Conservation (phyloP, 92 coral and sea anemone species). For the Zoanthus sansibaricus region DNA sequence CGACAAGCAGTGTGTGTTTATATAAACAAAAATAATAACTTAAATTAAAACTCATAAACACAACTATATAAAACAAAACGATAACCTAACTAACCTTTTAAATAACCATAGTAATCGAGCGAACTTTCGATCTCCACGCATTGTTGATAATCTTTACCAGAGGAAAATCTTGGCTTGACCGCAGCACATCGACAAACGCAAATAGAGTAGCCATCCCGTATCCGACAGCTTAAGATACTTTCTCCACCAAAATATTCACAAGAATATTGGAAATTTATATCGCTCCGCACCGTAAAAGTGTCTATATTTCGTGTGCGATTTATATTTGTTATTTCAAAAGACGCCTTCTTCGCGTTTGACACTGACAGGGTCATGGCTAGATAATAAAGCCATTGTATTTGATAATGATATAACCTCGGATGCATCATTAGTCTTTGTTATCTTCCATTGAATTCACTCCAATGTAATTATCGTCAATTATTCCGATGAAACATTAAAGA, state of each 20-base stretch:
- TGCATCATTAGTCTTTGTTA: not conserved
- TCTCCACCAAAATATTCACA: slow-evolving; percentile 20
- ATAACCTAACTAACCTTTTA: not conserved
- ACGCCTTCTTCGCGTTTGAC: not conserved
- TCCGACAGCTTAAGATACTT: not conserved
- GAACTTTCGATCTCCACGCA: slow-evolving; percentile 9
- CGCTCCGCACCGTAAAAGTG: slow-evolving; percentile 2
- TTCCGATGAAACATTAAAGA: not conserved
- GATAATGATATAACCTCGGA: not conserved
- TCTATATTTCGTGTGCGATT: slow-evolving; percentile 5
- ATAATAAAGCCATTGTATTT: not conserved
- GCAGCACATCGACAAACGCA: slow-evolving; percentile 14
- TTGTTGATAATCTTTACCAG: not conserved
- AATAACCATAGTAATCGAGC: not conserved
- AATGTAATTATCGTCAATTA: not conserved
- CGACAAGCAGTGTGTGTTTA: not conserved
- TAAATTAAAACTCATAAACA: not conserved
- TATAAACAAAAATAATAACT: not conserved
- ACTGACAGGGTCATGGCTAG: not conserved
- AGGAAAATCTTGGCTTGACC: slow-evolving; percentile 6
- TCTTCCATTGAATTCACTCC: not conserved
- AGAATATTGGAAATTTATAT: not conserved
- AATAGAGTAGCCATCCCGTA: not conserved
- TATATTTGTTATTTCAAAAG: not conserved
- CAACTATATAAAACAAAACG: not conserved